Evolutionary conservation across 2,797 vertebrate species (phyloP).

Genomic region (Myripristis murdjan): DNA sequence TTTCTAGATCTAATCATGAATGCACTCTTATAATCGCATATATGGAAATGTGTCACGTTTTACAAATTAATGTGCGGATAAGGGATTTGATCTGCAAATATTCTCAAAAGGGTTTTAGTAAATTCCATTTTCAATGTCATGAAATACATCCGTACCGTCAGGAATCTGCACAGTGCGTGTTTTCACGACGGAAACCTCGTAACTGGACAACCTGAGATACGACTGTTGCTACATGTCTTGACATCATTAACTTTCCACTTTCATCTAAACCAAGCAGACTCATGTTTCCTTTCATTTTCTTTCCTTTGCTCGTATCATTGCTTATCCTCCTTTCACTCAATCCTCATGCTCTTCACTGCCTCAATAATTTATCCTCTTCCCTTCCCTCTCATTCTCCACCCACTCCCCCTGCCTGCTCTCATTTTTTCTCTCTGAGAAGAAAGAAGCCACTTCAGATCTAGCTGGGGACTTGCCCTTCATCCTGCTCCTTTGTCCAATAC

Average conservation of each 20-base stretch:
- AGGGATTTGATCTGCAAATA: no score
- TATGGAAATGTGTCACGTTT: no score
- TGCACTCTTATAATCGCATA: no score
- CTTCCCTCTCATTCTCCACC: not conserved
- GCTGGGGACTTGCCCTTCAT: constrained; percentile 18
- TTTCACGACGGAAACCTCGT: no score
- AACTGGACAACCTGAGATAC: no score
- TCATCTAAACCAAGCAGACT: not conserved
- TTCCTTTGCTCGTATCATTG: not conserved
- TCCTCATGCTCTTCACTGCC: constrained; percentile 11
- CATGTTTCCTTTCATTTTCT: not conserved
- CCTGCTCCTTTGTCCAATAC: constrained; percentile 44
- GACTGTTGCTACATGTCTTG: no score
- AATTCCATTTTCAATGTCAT: no score
- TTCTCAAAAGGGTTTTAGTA: no score
- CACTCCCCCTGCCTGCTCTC: not conserved
- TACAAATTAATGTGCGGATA: no score
- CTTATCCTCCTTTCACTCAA: constrained; percentile 14
- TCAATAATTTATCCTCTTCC: constrained; percentile 29
- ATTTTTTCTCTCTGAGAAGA: constrained; percentile 42
- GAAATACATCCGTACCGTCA: no score
- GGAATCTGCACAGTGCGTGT: no score
- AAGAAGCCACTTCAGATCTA: constrained; percentile 32
- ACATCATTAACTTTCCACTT: not conserved
- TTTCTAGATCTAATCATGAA: no score